phyloP scores from a whole-genome alignment of 92 coral and sea anemone genomes.

The Zoanthus sociatus region DNA sequence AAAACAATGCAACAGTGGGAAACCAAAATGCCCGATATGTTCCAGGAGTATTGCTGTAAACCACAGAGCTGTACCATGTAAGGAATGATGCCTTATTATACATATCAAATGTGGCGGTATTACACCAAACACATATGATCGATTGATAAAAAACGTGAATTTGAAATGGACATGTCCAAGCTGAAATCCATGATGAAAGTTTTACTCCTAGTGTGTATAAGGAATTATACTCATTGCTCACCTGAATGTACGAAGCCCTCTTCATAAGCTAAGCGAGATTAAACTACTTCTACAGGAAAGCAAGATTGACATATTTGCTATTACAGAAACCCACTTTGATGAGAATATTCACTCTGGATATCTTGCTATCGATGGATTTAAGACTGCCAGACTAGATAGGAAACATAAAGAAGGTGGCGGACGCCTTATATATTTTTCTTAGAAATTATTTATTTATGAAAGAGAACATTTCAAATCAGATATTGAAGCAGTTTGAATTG shows the following conservation, averaged over 20 bases:
- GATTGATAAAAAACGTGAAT: neutral
- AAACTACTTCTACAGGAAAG: conserved; percentile 49
- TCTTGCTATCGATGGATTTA: conserved; percentile 45
- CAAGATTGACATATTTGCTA: conserved; percentile 47
- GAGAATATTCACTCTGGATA: conserved; percentile 19
- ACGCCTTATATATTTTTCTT: conserved; percentile 55
- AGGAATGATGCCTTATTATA: conserved; percentile 32
- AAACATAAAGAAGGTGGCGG: conserved; percentile 67
- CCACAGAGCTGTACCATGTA: conserved; percentile 58
- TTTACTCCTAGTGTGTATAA: conserved; percentile 30
- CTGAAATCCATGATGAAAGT: conserved; percentile 23
- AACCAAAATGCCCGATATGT: conserved; percentile 50
- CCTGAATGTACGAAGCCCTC: conserved; percentile 40
- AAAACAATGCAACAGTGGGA: neutral
- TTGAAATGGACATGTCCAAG: conserved; percentile 38
- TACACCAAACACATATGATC: conserved; percentile 39
- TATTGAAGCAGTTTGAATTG: conserved; percentile 54
- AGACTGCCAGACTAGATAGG: conserved; percentile 57
- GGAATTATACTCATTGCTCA: conserved; percentile 23
- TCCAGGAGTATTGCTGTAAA: conserved; percentile 37
- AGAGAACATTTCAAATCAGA: conserved; percentile 43
- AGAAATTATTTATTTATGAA: conserved; percentile 47
- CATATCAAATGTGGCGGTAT: conserved; percentile 57
- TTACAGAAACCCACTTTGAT: conserved; percentile 64
- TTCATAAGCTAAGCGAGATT: conserved; percentile 43